These are phyloP conservation scores for Strigamia transsilvanica DNA, from an alignment of 2,888 invertebrate species.

Conservation along the genomic window DNA sequence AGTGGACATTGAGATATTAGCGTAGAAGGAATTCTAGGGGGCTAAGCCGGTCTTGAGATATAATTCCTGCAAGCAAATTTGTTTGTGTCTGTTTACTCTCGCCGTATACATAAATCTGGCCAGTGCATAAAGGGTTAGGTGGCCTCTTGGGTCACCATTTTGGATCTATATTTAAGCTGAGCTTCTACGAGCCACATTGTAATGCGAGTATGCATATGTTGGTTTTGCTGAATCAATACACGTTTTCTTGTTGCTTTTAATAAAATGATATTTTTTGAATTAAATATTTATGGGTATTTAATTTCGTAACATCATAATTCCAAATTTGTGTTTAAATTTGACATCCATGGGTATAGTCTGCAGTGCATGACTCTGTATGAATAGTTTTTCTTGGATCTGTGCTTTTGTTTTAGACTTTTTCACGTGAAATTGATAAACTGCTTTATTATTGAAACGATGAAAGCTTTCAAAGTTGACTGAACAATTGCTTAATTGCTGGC, in stretches of 20 bases:
- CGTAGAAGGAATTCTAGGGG: slow-evolving; percentile 7
- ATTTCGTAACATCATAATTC: neutral
- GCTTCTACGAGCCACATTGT: neutral
- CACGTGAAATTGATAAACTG: neutral
- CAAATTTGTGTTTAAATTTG: no score
- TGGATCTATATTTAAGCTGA: slow-evolving; percentile 43
- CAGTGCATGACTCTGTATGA: no score
- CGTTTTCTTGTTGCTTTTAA: slow-evolving; percentile 3
- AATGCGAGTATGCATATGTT: neutral
- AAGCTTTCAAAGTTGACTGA: neutral
- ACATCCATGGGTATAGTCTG: no score
- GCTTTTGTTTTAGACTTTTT: no score
- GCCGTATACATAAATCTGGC: slow-evolving; percentile 41
- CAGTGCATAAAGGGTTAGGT: slow-evolving; percentile 41
- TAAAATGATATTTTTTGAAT: neutral
- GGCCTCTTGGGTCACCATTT: slow-evolving; percentile 47
- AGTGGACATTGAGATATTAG: slow-evolving; percentile 45
- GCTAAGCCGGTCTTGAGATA: slow-evolving; percentile 41
- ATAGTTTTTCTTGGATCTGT: no score
- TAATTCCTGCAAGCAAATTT: slow-evolving; percentile 36
- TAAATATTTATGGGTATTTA: neutral
- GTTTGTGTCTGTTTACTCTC: slow-evolving; percentile 38
- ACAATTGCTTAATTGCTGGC: neutral
- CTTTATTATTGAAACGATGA: neutral
- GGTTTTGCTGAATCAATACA: neutral